phyloP scores from a whole-genome alignment of 1,140 invertebrate species.

The Leptonema lineaticorne region DNA sequence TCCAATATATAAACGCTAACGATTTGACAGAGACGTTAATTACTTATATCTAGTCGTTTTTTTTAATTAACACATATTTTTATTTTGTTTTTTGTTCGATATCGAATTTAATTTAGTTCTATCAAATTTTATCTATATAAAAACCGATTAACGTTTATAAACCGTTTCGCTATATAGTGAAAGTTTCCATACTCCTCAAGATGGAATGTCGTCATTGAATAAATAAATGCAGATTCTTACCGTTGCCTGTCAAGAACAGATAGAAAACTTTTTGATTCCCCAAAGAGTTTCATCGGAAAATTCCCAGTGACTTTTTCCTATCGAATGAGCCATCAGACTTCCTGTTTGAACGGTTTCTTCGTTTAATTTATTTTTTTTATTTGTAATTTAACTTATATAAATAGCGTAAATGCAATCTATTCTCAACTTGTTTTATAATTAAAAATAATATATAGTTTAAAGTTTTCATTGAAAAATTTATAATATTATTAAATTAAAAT shows the following conservation, averaged over 20 bases:
- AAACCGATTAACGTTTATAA: slow-evolving; percentile 1
- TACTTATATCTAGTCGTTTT: background rate
- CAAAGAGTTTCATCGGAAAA: slow-evolving; percentile 14
- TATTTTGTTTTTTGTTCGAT: background rate
- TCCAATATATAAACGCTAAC: background rate
- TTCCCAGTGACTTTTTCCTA: slow-evolving; percentile 6
- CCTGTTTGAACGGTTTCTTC: background rate
- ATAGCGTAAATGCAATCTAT: background rate
- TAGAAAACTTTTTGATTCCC: slow-evolving; percentile 23
- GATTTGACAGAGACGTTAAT: background rate
- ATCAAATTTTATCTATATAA: background rate
- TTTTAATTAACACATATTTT: background rate
- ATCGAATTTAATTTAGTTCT: too few relatives aligned
- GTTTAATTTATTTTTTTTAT: too few relatives aligned
- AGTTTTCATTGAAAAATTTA: too few relatives aligned
- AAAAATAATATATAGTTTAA: too few relatives aligned
- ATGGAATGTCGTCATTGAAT: slow-evolving; percentile 26
- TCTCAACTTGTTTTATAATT: background rate
- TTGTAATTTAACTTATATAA: background rate
- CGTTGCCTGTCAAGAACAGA: slow-evolving; percentile 17
- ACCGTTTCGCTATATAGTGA: background rate
- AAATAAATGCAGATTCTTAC: slow-evolving; percentile 29
- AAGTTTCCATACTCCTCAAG: background rate
- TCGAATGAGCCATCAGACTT: slow-evolving; percentile 5
- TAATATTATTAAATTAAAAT: too few relatives aligned